A percentile compares a stretch with the other conserved stretches of the same genome.
These are phyloP conservation scores for Oceanodroma leucorhoa DNA, from an alignment of 2,797 vertebrate species.

Conservation along the genomic window DNA sequence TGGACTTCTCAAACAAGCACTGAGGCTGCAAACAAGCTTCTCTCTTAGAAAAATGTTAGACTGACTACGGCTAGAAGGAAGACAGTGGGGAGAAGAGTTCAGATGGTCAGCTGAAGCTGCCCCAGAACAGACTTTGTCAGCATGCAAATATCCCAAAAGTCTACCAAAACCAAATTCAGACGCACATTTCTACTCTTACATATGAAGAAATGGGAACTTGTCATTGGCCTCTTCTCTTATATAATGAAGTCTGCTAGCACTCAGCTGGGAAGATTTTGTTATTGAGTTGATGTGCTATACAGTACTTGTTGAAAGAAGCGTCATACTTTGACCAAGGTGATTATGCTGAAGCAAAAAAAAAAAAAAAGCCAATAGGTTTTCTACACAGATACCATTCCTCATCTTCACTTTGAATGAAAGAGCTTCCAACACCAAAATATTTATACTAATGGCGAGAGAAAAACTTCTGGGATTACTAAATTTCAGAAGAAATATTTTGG, in stretches of 20 bases:
- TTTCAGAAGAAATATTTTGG: not conserved
- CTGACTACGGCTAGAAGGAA: not conserved
- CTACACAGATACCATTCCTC: not conserved
- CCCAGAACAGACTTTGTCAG: not conserved
- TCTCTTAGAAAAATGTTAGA: not conserved
- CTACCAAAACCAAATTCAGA: not conserved
- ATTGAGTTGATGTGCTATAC: not conserved
- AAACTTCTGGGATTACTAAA: not conserved
- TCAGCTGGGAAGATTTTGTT: not conserved
- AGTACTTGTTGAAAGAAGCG: not conserved
- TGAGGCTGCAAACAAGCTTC: not conserved
- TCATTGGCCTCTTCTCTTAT: not conserved
- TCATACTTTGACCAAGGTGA: not conserved
- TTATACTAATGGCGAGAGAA: not conserved
- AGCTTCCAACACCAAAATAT: not conserved
- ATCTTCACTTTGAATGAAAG: not conserved
- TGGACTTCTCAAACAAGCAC: not conserved
- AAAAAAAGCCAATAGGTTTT: not conserved
- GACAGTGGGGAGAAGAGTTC: not conserved
- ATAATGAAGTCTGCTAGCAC: not conserved
- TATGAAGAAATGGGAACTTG: not conserved
- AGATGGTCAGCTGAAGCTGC: not conserved
- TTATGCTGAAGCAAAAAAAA: not conserved
- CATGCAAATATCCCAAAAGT: not conserved
- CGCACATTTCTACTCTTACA: not conserved